Evolutionary conservation across 2,888 invertebrate species (phyloP).

Genomic region (Drosophila subsilvestris): DNA sequence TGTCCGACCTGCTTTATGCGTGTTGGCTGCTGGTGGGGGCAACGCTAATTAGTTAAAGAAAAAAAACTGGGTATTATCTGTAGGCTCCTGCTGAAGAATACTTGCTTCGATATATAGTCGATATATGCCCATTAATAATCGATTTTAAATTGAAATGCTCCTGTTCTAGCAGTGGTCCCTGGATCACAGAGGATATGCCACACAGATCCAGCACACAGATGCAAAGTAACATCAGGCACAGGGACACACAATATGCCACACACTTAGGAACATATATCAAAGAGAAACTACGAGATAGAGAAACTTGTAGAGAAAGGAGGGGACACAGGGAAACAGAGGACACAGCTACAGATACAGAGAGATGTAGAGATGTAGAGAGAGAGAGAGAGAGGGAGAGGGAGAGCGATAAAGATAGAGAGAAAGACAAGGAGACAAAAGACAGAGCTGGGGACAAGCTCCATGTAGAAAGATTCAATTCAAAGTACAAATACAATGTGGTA

Average conservation of each 20-base stretch:
- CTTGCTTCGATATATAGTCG: not conserved
- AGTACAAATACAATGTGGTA: conserved; percentile 38
- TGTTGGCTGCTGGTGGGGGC: not conserved
- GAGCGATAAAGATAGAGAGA: not conserved
- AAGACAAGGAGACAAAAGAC: not conserved
- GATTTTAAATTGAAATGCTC: not conserved
- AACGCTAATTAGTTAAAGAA: not conserved
- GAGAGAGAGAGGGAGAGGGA: conserved; percentile 5
- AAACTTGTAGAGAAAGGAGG: conserved; percentile 1
- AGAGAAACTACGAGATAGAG: conserved; percentile 5
- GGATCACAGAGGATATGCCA: too few relatives aligned
- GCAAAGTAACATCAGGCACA: not conserved
- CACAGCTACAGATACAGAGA: conserved; percentile 26
- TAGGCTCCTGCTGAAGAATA: not conserved
- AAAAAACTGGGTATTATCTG: too few relatives aligned
- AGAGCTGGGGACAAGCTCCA: conserved; percentile 4
- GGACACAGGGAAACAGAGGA: conserved; percentile 47
- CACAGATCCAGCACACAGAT: not conserved
- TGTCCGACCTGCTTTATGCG: not conserved
- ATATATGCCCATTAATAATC: not conserved
- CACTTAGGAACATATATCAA: not conserved
- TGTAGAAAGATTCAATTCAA: conserved; percentile 2
- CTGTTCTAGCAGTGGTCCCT: too few relatives aligned
- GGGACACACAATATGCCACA: not conserved
- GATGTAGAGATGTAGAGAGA: conserved; percentile 7